These are phyloP conservation scores for Lepidotrigona ventralis DNA, from an alignment of 1,140 invertebrate species.

Conservation along the genomic window DNA sequence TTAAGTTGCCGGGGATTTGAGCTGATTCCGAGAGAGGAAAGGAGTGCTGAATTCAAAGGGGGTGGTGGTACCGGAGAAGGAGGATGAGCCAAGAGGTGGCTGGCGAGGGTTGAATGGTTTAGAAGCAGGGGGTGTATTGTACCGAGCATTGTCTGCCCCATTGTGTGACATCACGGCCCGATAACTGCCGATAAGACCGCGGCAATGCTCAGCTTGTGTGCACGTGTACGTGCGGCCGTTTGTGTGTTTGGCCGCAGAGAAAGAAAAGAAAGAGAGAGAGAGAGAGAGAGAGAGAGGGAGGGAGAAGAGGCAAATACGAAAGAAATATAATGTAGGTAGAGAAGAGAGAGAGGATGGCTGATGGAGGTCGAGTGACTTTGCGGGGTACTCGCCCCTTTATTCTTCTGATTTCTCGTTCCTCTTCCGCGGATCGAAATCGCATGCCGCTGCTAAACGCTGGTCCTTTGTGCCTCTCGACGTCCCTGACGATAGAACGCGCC, in stretches of 20 bases:
- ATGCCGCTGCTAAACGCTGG: conserved; percentile 49
- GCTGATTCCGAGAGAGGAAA: conserved; percentile 50
- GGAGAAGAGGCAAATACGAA: conserved; percentile 47
- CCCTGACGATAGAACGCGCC: conserved; percentile 29
- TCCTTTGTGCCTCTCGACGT: conserved; percentile 34
- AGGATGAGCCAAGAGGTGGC: conserved; percentile 38
- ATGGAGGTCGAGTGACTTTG: conserved; percentile 44
- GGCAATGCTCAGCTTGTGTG: conserved; percentile 70
- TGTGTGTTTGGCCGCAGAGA: conserved; percentile 16
- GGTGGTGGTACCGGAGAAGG: not conserved
- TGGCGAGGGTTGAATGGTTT: conserved; percentile 62
- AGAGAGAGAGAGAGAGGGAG: not conserved
- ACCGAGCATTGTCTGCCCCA: conserved; percentile 79
- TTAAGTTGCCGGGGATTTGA: conserved; percentile 75
- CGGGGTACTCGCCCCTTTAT: conserved; percentile 45
- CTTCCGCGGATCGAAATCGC: conserved; percentile 47
- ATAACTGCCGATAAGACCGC: conserved; percentile 80
- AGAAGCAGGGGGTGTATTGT: conserved; percentile 78
- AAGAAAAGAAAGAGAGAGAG: not conserved
- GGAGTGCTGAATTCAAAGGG: conserved; percentile 28
- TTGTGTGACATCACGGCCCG: conserved; percentile 80
- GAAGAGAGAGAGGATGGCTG: conserved; percentile 33
- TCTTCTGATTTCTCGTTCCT: conserved; percentile 46
- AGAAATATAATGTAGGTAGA: conserved; percentile 55
- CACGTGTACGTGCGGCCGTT: conserved; percentile 53